phyloP scores from a whole-genome alignment of 1,140 invertebrate genomes.

The Drosophila serrata region DNA sequence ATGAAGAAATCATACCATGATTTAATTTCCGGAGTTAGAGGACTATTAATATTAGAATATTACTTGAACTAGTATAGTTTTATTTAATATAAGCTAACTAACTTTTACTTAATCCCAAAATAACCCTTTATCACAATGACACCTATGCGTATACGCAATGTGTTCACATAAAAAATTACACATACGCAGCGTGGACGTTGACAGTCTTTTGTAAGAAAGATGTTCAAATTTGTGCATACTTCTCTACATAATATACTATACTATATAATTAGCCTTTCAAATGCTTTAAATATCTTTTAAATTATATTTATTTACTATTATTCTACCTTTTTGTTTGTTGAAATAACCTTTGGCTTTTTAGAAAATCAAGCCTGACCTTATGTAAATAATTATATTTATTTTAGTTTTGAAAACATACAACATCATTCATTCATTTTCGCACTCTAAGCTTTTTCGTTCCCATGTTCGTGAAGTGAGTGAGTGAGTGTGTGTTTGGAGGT shows the following conservation, averaged over 20 bases:
- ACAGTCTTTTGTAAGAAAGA: too few species aligned
- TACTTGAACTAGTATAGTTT: too few species aligned
- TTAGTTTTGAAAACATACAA: not conserved
- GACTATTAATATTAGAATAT: too few species aligned
- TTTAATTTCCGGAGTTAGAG: slow-evolving; percentile 41
- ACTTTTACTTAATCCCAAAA: too few species aligned
- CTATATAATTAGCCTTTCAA: too few species aligned
- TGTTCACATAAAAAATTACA: not conserved
- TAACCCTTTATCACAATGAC: too few species aligned
- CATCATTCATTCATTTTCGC: slow-evolving; percentile 1
- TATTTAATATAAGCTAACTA: too few species aligned
- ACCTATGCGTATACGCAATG: not conserved
- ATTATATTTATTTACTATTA: not conserved
- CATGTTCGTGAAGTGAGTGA: too few species aligned
- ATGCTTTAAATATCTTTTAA: not conserved
- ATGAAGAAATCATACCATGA: slow-evolving; percentile 11
- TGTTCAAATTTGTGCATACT: not conserved
- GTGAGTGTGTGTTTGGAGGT: slow-evolving; percentile 6
- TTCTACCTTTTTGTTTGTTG: not conserved
- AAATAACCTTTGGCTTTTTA: not conserved
- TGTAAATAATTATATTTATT: not conserved
- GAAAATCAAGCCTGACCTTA: not conserved
- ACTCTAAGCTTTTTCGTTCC: slow-evolving; percentile 3
- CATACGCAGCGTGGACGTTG: not conserved
- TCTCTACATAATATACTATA: not conserved